Conservation (phyloP, 2,113 vertebrate genomes). For the Erinaceus europaeus region DNA sequence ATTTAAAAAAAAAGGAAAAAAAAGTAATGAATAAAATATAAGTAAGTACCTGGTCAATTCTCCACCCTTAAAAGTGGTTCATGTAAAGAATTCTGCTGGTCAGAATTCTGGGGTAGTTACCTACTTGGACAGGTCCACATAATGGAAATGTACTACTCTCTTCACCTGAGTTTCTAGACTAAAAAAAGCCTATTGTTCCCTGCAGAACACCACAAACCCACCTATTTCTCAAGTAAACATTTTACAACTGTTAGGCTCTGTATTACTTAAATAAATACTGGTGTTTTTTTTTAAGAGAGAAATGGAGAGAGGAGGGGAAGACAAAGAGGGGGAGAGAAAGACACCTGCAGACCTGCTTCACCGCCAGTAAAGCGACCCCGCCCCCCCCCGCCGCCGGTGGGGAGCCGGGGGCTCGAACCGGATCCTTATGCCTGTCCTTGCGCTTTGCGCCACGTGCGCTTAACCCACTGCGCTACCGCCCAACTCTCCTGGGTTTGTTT, state of each 20-base stretch:
- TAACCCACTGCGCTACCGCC: no score
- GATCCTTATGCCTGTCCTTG: no score
- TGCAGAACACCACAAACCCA: slow-evolving; percentile 18
- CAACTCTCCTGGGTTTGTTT: no score
- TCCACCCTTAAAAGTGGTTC: slow-evolving; percentile 17
- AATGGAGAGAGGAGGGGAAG: no score
- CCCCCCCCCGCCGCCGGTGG: no score
- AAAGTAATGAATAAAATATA: neutral
- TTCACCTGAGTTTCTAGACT: slow-evolving; percentile 33
- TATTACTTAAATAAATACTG: slow-evolving; percentile 34
- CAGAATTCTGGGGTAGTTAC: neutral
- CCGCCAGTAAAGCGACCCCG: no score
- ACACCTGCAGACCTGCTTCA: no score
- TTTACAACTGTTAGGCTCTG: neutral
- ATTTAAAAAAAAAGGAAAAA: neutral
- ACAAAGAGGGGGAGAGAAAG: no score
- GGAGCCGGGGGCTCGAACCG: no score
- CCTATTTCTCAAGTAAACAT: slow-evolving; percentile 23
- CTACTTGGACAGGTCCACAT: neutral
- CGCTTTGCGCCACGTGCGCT: no score
- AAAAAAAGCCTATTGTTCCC: slow-evolving; percentile 47
- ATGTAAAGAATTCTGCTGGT: slow-evolving; percentile 1
- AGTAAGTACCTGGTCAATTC: neutral
- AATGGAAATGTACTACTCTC: slow-evolving; percentile 43
- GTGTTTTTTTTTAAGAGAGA: no score